Conservation (phyloP, 2,888 invertebrate species). For the Octodonta nipae region DNA sequence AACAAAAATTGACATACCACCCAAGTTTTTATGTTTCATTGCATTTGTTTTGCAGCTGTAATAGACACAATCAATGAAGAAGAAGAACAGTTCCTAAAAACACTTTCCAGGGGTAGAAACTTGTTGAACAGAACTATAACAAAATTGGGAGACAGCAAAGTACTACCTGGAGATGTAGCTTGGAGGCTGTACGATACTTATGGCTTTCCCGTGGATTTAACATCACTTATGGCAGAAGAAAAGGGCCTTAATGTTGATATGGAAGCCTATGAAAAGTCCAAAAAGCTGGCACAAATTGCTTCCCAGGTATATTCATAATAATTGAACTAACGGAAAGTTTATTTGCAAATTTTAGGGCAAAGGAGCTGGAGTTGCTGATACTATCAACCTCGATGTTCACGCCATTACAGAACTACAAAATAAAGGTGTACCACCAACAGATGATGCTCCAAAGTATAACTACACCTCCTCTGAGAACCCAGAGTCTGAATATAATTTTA, state of each 20-base stretch:
- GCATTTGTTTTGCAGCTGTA: slow-evolving; percentile 37
- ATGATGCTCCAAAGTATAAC: slow-evolving; percentile 84
- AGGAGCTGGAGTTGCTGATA: slow-evolving; percentile 64
- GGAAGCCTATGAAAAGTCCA: slow-evolving; percentile 80
- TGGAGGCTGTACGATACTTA: slow-evolving; percentile 99
- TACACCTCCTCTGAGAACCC: slow-evolving; percentile 56
- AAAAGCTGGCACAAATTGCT: slow-evolving; percentile 72
- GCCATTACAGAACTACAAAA: slow-evolving; percentile 82
- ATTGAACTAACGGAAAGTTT: background rate
- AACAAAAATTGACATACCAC: background rate
- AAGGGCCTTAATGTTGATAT: slow-evolving; percentile 78
- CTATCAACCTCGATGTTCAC: slow-evolving; percentile 85
- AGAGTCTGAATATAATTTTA: slow-evolving; percentile 65
- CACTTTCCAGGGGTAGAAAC: slow-evolving; percentile 77
- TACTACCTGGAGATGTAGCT: slow-evolving; percentile 87
- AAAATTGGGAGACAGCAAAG: slow-evolving; percentile 57
- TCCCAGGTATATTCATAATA: slow-evolving; percentile 48
- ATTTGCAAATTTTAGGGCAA: slow-evolving; percentile 42
- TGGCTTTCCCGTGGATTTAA: slow-evolving; percentile 96
- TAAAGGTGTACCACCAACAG: slow-evolving; percentile 61
- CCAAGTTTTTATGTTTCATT: background rate
- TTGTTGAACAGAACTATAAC: slow-evolving; percentile 81
- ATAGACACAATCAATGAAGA: slow-evolving; percentile 95
- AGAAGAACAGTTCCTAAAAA: slow-evolving; percentile 94
- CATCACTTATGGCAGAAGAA: slow-evolving; percentile 95